Conservation (phyloP, 2,113 vertebrate genomes). For the Lophura nycthemera region DNA sequence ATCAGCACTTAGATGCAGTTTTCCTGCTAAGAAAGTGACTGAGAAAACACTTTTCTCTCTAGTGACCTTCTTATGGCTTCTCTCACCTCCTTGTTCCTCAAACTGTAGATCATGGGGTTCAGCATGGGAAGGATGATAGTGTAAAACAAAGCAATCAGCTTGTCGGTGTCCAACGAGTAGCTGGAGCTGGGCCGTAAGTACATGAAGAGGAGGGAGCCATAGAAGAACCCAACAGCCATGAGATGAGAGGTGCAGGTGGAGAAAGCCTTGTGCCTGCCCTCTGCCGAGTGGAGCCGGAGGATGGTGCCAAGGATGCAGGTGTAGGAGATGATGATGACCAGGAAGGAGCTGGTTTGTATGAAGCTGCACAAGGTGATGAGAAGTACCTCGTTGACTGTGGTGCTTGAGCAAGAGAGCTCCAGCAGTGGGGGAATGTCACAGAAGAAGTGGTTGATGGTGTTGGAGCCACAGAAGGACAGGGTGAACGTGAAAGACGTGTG, state of each 20-base stretch:
- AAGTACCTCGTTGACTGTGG: constrained; percentile 23
- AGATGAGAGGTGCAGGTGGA: constrained; percentile 67
- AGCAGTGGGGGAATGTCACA: constrained; percentile 59
- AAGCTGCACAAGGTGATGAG: constrained; percentile 55
- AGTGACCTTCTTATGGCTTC: not conserved
- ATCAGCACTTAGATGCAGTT: not conserved
- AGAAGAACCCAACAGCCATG: constrained; percentile 28
- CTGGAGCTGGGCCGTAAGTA: constrained; percentile 61
- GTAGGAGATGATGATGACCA: constrained; percentile 43
- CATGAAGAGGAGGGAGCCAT: constrained; percentile 53
- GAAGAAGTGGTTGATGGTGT: constrained; percentile 58
- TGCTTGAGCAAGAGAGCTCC: constrained; percentile 34
- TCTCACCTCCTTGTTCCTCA: constrained; percentile 54
- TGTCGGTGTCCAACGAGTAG: constrained; percentile 55
- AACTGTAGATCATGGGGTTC: constrained; percentile 67
- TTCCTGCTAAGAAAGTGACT: not conserved
- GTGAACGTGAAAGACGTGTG: constrained; percentile 40
- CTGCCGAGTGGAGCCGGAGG: not conserved
- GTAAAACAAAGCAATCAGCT: constrained; percentile 63
- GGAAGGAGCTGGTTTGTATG: constrained; percentile 46
- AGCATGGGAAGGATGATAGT: constrained; percentile 59
- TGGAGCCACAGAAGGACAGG: constrained; percentile 53
- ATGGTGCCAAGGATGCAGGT: constrained; percentile 23
- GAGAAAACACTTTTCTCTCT: not conserved
- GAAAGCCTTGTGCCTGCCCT: constrained; percentile 48